Evolutionary conservation across 2,113 vertebrate species (phyloP).

Genomic region (Nymphicus hollandicus): DNA sequence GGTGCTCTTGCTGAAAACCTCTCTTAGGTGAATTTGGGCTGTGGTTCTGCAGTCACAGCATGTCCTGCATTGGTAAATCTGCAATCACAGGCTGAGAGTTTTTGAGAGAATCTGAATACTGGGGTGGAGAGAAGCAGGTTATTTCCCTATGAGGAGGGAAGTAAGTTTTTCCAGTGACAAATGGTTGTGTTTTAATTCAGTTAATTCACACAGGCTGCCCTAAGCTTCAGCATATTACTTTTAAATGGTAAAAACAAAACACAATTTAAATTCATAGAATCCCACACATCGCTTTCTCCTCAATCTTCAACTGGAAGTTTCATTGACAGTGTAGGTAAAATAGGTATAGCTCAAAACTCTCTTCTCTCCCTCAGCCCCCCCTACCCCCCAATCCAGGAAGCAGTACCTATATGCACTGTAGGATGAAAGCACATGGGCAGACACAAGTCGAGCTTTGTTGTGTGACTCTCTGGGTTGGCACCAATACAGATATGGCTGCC

Average conservation of each 20-base stretch:
- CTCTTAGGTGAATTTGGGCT: not conserved
- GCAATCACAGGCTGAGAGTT: not conserved
- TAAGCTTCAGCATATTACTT: not conserved
- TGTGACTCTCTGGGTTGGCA: not conserved
- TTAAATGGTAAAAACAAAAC: not conserved
- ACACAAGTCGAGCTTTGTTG: conserved; percentile 41
- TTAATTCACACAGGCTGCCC: not conserved
- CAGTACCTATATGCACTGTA: not conserved
- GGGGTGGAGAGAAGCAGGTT: not conserved
- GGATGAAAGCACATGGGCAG: not conserved
- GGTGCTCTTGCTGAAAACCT: not conserved
- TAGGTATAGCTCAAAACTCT: not conserved
- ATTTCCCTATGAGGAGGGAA: not conserved
- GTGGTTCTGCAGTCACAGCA: fast-evolving
- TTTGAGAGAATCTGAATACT: not conserved
- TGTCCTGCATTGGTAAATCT: not conserved
- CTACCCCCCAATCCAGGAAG: not conserved
- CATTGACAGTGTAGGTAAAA: not conserved
- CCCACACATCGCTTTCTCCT: not conserved
- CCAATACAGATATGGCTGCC: conserved; percentile 30
- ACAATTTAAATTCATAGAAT: not conserved
- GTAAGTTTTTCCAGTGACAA: not conserved
- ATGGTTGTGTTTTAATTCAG: not conserved
- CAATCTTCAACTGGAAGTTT: not conserved
- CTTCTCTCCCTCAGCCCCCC: not conserved